These are phyloP conservation scores for Eupithecia subfuscata DNA, from an alignment of 2,888 invertebrate species.

Conservation along the genomic window DNA sequence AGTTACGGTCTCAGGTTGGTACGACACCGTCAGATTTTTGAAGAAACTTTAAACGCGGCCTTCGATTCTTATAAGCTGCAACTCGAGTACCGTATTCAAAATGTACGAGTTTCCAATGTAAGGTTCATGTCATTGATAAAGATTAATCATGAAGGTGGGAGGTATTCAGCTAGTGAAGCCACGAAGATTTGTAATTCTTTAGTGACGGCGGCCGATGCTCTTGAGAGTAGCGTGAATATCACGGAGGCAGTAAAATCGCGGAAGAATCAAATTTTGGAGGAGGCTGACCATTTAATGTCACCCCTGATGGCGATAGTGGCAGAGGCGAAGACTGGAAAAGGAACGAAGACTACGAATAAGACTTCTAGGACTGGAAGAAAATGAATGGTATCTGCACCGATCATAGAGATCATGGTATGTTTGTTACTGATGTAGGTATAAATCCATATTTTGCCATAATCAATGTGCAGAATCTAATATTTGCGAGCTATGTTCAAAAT, in stretches of 20 bases:
- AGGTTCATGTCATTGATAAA: conserved; percentile 62
- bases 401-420: neutral
- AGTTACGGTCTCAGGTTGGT: conserved; percentile 65
- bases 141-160: conserved; percentile 66
- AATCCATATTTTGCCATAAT: neutral
- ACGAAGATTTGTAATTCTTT: conserved; percentile 53
- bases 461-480: neutral
- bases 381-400: neutral
- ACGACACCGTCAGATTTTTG: conserved; percentile 61
- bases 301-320: neutral
- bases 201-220: conserved; percentile 58
- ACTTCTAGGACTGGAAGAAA: neutral
- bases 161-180: conserved; percentile 64
- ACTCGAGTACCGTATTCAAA: conserved; percentile 61
- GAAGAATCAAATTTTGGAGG: conserved; percentile 54
- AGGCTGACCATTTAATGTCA: conserved; percentile 55
- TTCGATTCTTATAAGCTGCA: conserved; percentile 53
- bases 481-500: neutral
- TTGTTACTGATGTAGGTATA: neutral
- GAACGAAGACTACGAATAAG: neutral
- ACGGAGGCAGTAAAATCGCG: conserved; percentile 60
- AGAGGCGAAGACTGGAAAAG: neutral
- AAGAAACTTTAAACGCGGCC: conserved; percentile 60
- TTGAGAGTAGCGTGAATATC: conserved; percentile 58
- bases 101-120: conserved; percentile 67